Conservation (phyloP, 1,140 invertebrate genomes). For the Planococcus citri region DNA sequence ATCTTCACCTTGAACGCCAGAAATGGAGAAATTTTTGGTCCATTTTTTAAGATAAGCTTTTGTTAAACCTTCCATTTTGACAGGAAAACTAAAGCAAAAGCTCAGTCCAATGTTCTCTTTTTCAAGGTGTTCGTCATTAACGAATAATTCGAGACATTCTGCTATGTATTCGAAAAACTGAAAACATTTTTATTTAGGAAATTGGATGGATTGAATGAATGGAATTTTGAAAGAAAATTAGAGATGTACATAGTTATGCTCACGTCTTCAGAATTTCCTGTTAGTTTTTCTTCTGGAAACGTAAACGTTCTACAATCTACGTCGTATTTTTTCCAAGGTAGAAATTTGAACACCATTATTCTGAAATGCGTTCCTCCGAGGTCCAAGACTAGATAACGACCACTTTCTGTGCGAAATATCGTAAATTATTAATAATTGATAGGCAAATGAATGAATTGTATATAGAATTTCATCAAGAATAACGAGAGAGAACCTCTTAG, state of each 20-base stretch:
- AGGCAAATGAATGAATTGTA: too few relatives aligned
- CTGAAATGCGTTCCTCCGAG: constrained; percentile 70
- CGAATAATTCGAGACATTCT: constrained; percentile 54
- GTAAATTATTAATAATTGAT: background rate
- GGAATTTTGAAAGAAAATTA: too few relatives aligned
- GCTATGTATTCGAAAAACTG: constrained; percentile 66
- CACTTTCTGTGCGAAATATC: constrained; percentile 39
- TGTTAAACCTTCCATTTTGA: constrained; percentile 77
- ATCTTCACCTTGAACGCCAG: constrained; percentile 71
- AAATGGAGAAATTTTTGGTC: constrained; percentile 89
- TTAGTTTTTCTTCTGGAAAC: background rate
- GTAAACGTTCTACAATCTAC: background rate
- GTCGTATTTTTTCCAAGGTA: constrained; percentile 34
- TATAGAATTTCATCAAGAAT: too few relatives aligned
- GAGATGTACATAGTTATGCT: background rate
- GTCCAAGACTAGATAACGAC: constrained; percentile 59
- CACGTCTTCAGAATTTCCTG: background rate
- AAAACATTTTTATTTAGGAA: background rate
- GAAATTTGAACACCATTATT: constrained; percentile 49
- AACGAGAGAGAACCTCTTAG: too few relatives aligned
- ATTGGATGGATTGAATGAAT: too few relatives aligned
- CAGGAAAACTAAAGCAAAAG: constrained; percentile 54
- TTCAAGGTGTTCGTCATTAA: constrained; percentile 43
- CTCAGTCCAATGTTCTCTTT: constrained; percentile 61
- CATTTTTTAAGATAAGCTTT: constrained; percentile 75